Percentiles rank a stretch among this genome's conserved stretches.
Conservation (phyloP, 2,888 invertebrate genomes). For the Caprella mutica region DNA sequence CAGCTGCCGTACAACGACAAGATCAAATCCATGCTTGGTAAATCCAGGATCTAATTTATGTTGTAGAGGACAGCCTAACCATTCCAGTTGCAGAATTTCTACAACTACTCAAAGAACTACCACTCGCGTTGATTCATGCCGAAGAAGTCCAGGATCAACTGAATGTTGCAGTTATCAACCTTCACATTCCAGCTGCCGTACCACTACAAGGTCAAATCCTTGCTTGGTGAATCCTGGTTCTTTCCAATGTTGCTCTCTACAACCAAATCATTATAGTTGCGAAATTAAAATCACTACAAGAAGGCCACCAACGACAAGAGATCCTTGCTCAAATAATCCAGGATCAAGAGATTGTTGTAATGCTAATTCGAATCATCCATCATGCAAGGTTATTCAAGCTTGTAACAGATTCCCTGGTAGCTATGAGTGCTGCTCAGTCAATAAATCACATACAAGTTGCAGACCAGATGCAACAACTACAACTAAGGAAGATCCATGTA, state of each 20-base stretch:
- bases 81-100: not conserved
- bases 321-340: conserved; percentile 9
- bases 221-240: conserved; percentile 2
- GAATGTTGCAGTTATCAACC: conserved; percentile 1
- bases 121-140: not conserved
- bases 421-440: too few relatives aligned
- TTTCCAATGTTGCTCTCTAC: conserved; percentile 8
- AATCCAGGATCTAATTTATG: not conserved
- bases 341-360: conserved; percentile 11
- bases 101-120: conserved; percentile 15
- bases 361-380: conserved; percentile 5
- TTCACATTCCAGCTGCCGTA: too few relatives aligned
- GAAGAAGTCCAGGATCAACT: not conserved
- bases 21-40: not conserved
- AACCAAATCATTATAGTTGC: not conserved
- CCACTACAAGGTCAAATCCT: conserved; percentile 10
- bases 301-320: too few relatives aligned
- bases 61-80: not conserved
- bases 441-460: too few relatives aligned
- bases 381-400: too few relatives aligned
- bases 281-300: not conserved
- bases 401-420: too few relatives aligned
- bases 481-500: too few relatives aligned
- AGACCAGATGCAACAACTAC: too few relatives aligned
- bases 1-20: not conserved